Base-by-base conservation (phyloP, 2,888 invertebrate species). In the Digitonthophagus gazella region DNA sequence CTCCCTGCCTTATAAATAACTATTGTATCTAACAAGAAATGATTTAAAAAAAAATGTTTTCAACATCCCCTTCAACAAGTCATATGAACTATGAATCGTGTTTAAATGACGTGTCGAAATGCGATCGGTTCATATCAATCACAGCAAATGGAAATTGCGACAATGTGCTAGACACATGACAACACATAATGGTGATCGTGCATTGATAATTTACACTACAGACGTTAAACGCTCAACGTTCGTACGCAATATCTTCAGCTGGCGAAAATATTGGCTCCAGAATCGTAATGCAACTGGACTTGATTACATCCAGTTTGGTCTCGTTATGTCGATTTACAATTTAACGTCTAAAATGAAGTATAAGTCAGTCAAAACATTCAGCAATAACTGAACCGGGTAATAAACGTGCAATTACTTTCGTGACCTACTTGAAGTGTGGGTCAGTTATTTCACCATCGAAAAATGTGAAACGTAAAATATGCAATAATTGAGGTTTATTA, bases 281-380 rank as follows among this genome's bases (percentile, higher is more conserved):
- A 44, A 44, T 44, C 28, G 28, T 44, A 44, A 44, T 11, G 28
- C 28, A 44, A 44, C n/a, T 44, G 28, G 28, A 5, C 11, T 44
- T 11, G 28, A 44, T 44, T 44, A 6, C 28, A 11, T 2, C 11
- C 2, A 11, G 28, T 44, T 44, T 11, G 19, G 18, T n/a, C 61
- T 61, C 18, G 16, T 61, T 61, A 61, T 61, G 61, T 20, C 18
- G 20, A 19, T 61, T 19, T 6, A 61, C 61, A 16, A 61, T 18
- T 61, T 61, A 61, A 61, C 61, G 61, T 18, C 44, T 16, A 19
- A 57, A 57, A 20, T 19, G 15, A 58, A 18, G 15, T 57, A 67
- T 67, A 67, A 67, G 63, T 67, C 61, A 63, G 67, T 67, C 67
- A 67, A 67, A 67, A 67, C 67, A 54, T 67, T 61, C 44, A 67